Evolutionary conservation across 2,888 invertebrate genomes (phyloP).

Genomic region (Chalcosyrphus nemorum): DNA sequence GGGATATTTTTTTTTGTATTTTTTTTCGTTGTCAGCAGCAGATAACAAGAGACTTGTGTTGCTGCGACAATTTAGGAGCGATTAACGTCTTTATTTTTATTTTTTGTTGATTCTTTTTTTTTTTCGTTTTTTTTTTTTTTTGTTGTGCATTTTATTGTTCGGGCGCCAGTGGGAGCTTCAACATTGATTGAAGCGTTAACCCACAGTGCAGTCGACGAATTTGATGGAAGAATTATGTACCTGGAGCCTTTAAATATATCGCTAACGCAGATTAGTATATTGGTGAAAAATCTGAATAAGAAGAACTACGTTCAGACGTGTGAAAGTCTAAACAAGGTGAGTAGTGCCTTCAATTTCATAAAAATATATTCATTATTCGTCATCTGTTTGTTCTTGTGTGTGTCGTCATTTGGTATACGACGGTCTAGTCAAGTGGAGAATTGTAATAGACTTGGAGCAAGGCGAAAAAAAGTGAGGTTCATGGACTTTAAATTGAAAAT

Average conservation of each 20-base stretch:
- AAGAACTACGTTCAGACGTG: slow-evolving; percentile 96
- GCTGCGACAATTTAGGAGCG: background rate
- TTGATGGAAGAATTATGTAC: slow-evolving; percentile 96
- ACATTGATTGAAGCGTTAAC: slow-evolving; percentile 90
- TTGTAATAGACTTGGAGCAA: slow-evolving; percentile 12
- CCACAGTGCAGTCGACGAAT: slow-evolving; percentile 79
- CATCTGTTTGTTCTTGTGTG: slow-evolving; percentile 49
- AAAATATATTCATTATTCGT: slow-evolving; percentile 42
- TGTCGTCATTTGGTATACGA: slow-evolving; percentile 12
- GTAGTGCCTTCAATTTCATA: slow-evolving; percentile 77
- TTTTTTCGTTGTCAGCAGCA: too few species aligned
- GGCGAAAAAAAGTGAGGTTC: background rate
- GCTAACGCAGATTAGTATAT: slow-evolving; percentile 99
- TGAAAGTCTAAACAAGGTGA: slow-evolving; percentile 94
- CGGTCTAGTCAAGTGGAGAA: background rate
- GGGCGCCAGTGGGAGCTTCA: slow-evolving; percentile 85
- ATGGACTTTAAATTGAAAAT: background rate
- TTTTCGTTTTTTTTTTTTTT: slow-evolving; percentile 52
- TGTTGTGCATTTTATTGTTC: slow-evolving; percentile 70
- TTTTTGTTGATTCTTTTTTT: slow-evolving; percentile 33
- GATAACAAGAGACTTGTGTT: background rate
- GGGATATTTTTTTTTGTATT: background rate
- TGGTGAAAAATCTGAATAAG: slow-evolving; percentile 97
- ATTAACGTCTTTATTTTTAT: background rate
- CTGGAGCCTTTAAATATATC: slow-evolving; percentile 99